These are phyloP conservation scores for Sesia bembeciformis DNA, from an alignment of 2,888 invertebrate genomes.

Conservation along the genomic window DNA sequence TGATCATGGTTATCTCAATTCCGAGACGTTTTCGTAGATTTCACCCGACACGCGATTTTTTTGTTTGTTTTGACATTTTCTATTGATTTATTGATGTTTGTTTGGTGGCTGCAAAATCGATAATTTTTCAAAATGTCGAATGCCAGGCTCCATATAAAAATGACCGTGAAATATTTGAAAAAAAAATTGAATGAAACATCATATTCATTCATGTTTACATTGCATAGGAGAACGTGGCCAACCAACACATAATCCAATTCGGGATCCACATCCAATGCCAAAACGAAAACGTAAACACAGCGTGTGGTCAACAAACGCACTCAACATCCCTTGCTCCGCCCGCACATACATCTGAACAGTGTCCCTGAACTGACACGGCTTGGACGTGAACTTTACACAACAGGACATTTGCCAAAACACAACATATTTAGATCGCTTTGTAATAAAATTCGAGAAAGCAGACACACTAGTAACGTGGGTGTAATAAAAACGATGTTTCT, in stretches of 20 bases:
- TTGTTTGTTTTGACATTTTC: too few relatives aligned
- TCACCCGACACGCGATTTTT: too few relatives aligned
- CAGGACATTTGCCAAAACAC: slow-evolving; percentile 27
- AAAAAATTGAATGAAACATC: slow-evolving; percentile 2
- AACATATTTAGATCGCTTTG: slow-evolving; percentile 23
- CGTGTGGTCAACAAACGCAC: slow-evolving; percentile 50
- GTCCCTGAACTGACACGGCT: slow-evolving; percentile 36
- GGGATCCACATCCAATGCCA: slow-evolving; percentile 59
- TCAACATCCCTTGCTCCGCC: slow-evolving; percentile 29
- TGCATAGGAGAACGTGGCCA: slow-evolving; percentile 32
- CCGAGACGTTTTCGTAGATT: too few relatives aligned
- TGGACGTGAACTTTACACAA: slow-evolving; percentile 28
- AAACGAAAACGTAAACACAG: slow-evolving; percentile 62
- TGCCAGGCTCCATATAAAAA: neutral
- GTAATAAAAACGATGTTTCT: slow-evolving; percentile 16
- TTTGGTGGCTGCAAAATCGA: too few relatives aligned
- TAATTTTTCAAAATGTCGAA: too few relatives aligned
- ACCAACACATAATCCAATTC: slow-evolving; percentile 52
- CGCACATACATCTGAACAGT: slow-evolving; percentile 30
- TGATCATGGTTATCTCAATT: too few relatives aligned
- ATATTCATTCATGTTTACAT: slow-evolving; percentile 36
- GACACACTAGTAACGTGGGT: slow-evolving; percentile 18
- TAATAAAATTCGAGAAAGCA: slow-evolving; percentile 16
- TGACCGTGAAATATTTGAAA: neutral
- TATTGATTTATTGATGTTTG: too few relatives aligned